Base-by-base conservation (phyloP, 1,140 invertebrate genomes). In the Drosophila saltans region DNA sequence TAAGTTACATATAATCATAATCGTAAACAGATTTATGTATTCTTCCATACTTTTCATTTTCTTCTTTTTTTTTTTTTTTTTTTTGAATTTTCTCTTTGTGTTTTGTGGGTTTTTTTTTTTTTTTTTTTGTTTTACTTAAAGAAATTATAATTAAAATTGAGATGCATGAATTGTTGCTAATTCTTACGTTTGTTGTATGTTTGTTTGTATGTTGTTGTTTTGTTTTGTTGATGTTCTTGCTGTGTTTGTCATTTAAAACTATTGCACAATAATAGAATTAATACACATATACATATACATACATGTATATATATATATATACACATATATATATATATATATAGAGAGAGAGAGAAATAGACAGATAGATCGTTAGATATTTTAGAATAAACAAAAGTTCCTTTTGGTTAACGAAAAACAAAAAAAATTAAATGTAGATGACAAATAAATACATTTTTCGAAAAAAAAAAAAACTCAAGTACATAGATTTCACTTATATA, bases 211-310 rank as follows among this genome's bases (percentile, higher is more conserved):
- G 16, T 16, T 16, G 16, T 16, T 16, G 16, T 16, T 16, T 16
- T 16, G 16, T 48, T n/a, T 52, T 52, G 59, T 74, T 71, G 65
- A 63, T 81, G 78, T 43, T 77, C 66, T 30, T 66, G 72, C 55
- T 66, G 63, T 78, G 56, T 55, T 81, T 78, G 82, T 82, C 86
- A 67, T 80, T 85, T 81, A 86, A 85, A 86, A 86, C 83, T 86
- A 86, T 86, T 86, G 83, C 83, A 86, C 83, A 86, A 82, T 75
- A 82, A 88, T 88, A 86, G 60, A 86, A 82, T 77, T 86, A 86
- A 70, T 77, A 77, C 61, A 77, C 73, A 67, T 85, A 88, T 30
- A 48, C 28, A 64, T 52, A 64, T 52, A 39, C 5, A 24, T 26
- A 48, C 5, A 48, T 9, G n/a, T 24, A 24, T 9, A 24, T 48